phyloP scores from a whole-genome alignment of 2,113 vertebrate genomes.

The Phylloscopus trochiloides region DNA sequence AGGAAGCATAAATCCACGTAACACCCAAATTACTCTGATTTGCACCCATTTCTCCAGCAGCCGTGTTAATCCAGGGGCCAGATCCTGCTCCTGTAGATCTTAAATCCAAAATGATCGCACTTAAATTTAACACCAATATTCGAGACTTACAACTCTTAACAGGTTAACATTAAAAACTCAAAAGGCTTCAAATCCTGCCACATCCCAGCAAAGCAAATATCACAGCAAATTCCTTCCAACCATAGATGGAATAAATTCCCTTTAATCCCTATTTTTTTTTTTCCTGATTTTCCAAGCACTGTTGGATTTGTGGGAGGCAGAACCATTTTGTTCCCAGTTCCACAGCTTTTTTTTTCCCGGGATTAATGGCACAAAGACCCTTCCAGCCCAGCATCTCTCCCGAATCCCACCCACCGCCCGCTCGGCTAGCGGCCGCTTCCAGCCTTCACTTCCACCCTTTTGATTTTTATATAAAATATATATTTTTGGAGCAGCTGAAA shows the following conservation, averaged over 20 bases:
- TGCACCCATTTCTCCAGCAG: neutral
- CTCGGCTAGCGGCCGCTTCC: neutral
- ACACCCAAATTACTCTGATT: neutral
- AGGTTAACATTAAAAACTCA: fast-evolving
- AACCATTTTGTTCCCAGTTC: neutral
- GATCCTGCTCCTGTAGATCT: neutral
- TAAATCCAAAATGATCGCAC: neutral
- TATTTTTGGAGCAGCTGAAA: neutral
- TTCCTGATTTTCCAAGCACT: neutral
- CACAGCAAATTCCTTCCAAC: neutral
- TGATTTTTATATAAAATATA: neutral
- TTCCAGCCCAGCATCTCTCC: neutral
- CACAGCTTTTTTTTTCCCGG: neutral
- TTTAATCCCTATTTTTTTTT: neutral
- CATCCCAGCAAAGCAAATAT: neutral
- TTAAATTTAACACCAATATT: fast-evolving
- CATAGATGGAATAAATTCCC: neutral
- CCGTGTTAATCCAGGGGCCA: fast-evolving
- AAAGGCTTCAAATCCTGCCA: fast-evolving
- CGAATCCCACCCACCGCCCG: neutral
- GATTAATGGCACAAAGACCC: neutral
- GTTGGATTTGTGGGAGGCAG: neutral
- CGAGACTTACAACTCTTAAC: neutral
- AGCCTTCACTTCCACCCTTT: neutral
- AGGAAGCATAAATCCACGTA: neutral